Evolutionary conservation across 2,113 vertebrate species (phyloP).

Genomic region (Symphodus melops): DNA sequence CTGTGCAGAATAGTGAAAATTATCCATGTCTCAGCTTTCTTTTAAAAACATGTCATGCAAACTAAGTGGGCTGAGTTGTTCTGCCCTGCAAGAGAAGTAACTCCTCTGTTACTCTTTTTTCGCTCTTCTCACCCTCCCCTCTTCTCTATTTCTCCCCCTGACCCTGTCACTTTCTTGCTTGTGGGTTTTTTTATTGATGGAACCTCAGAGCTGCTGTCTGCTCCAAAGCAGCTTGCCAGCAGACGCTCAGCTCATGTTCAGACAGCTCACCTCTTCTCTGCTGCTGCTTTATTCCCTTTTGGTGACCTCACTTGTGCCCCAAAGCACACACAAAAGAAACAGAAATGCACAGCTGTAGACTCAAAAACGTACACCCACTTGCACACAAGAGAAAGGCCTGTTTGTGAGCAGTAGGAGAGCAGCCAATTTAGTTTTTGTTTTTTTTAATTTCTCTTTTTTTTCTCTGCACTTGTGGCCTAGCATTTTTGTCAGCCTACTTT

Average conservation of each 20-base stretch:
- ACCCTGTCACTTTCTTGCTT: slow-evolving; percentile 57
- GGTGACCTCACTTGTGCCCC: slow-evolving; percentile 58
- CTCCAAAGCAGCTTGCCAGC: slow-evolving; percentile 56
- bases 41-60: slow-evolving; percentile 52
- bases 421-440: slow-evolving; percentile 41
- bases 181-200: slow-evolving; percentile 64
- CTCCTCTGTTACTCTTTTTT: slow-evolving; percentile 34
- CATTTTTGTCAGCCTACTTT: slow-evolving; percentile 45
- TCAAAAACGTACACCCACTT: slow-evolving; percentile 1
- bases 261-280: slow-evolving; percentile 43
- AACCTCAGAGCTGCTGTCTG: slow-evolving; percentile 62
- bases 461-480: slow-evolving; percentile 37
- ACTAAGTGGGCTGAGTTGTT: slow-evolving; percentile 41
- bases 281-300: slow-evolving; percentile 48
- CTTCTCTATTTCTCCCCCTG: slow-evolving; percentile 21
- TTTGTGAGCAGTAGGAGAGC: slow-evolving; percentile 32
- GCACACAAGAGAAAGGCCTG: slow-evolving; percentile 40
- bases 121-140: slow-evolving; percentile 18
- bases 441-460: slow-evolving; percentile 35
- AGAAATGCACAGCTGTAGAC: slow-evolving; percentile 39
- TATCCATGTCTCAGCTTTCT: slow-evolving; percentile 19
- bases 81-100: slow-evolving; percentile 39
- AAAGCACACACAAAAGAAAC: slow-evolving; percentile 47
- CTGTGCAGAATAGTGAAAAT: slow-evolving; percentile 20
- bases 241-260: slow-evolving; percentile 58